Conservation (phyloP, 1,140 invertebrate genomes). For the Dinothrombium tinctorium region DNA sequence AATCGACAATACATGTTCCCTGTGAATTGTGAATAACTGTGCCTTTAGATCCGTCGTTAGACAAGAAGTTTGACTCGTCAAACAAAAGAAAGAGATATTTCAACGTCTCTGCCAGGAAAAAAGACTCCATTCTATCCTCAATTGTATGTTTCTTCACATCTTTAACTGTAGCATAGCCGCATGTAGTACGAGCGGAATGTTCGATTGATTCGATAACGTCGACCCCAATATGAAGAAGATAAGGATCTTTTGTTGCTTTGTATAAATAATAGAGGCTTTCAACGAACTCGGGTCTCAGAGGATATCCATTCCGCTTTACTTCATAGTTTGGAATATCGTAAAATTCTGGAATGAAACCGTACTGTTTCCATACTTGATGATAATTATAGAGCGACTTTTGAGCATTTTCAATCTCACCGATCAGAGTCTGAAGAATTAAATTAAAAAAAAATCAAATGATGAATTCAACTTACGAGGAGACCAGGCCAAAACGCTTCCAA, state of each 20-base stretch:
- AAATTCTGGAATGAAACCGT: slow-evolving; percentile 90
- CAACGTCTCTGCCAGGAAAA: slow-evolving; percentile 35
- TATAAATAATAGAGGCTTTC: slow-evolving; percentile 96
- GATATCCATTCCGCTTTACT: slow-evolving; percentile 75
- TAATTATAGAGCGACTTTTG: slow-evolving; percentile 86
- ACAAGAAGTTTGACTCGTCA: slow-evolving; percentile 86
- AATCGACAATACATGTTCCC: slow-evolving; percentile 54
- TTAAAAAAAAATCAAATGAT: slow-evolving; percentile 9
- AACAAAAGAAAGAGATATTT: slow-evolving; percentile 57
- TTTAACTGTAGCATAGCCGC: slow-evolving; percentile 96
- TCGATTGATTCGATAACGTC: slow-evolving; percentile 42
- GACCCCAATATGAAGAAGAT: slow-evolving; percentile 50
- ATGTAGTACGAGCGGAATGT: slow-evolving; percentile 65
- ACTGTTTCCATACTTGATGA: slow-evolving; percentile 82
- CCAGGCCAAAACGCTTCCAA: slow-evolving; percentile 97
- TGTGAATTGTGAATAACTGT: slow-evolving; percentile 31
- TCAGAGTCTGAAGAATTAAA: slow-evolving; percentile 35
- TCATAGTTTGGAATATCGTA: slow-evolving; percentile 69
- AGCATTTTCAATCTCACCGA: slow-evolving; percentile 74
- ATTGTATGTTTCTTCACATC: slow-evolving; percentile 33
- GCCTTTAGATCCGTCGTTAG: slow-evolving; percentile 52
- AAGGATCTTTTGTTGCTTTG: slow-evolving; percentile 70
- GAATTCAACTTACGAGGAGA: slow-evolving; percentile 37
- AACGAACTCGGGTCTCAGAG: slow-evolving; percentile 76
- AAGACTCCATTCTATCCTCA: slow-evolving; percentile 38